Evolutionary conservation across 2,888 invertebrate species (phyloP).

Genomic region (Amaurobius ferox): DNA sequence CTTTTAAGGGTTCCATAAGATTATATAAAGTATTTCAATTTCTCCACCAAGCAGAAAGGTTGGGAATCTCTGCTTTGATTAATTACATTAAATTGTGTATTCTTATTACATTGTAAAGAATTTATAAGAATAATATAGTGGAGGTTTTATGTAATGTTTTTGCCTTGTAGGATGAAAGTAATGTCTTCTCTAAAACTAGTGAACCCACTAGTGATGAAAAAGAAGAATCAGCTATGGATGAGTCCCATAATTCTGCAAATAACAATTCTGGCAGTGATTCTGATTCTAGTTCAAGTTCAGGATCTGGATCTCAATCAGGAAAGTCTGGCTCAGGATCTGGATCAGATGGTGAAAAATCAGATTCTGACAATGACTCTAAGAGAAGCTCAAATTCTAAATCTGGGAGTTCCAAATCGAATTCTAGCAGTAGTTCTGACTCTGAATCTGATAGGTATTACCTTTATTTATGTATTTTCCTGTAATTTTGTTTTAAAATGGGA

Average conservation of each 20-base stretch:
- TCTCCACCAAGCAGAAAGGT: no score
- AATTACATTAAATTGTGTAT: no score
- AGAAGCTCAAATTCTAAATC: conserved; percentile 68
- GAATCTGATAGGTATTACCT: conserved; percentile 79
- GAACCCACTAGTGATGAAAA: conserved; percentile 28
- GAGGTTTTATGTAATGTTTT: no score
- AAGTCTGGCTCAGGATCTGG: conserved; percentile 71
- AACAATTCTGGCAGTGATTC: conserved; percentile 80
- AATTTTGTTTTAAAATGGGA: no score
- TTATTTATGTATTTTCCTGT: no score
- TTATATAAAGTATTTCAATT: no score
- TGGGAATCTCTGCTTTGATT: no score
- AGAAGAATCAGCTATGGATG: conserved; percentile 32
- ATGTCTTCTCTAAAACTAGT: conserved; percentile 15
- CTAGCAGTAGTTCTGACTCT: conserved; percentile 69
- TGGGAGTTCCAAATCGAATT: conserved; percentile 17
- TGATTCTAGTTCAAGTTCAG: conserved; percentile 74
- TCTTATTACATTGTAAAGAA: no score
- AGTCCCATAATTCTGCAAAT: conserved; percentile 38
- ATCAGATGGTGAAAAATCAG: conserved; percentile 54
- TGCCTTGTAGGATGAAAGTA: conserved; percentile 32
- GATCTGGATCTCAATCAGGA: conserved; percentile 53
- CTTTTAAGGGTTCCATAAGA: no score
- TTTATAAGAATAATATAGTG: no score
- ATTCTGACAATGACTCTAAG: conserved; percentile 43